Base-by-base conservation (phyloP, 2,113 vertebrate species). In the Rafetus swinhoei region DNA sequence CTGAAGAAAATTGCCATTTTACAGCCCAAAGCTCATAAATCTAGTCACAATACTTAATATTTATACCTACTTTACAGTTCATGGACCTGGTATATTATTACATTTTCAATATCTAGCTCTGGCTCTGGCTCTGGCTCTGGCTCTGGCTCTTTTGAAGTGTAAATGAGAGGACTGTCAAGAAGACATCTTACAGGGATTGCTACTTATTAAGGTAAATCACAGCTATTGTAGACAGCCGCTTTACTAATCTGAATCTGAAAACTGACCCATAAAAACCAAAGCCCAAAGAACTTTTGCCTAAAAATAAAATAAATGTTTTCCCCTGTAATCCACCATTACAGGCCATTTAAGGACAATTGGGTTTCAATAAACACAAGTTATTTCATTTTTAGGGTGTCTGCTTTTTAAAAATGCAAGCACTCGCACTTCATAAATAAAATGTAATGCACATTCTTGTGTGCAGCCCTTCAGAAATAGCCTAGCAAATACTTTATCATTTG, bases 201-300 rank as follows among this genome's bases (percentile, higher is more conserved):
- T 25, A 87, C 62, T 77, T 94, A 93, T 85, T 92, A 88, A 69
- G 92, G 93, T 94, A 96, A 96, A 95, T 85, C 94, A 60, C 35
- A 81, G 93, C 82, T 94, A 93, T 95, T 89, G 90, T 92, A 96
- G 93, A 93, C 94, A 87, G 84, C 85, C 96, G 77, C 93, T 94
- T 93, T 90, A 95, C 95, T 86, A 87, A 92, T 89, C 79, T 53
- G 89, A 93, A 87, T 81, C 95, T 95, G 95, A 95, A 96, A 97
- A 94, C 79, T 92, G 90, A 96, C 93, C 85, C 29, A 85, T 81
- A 87, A 79, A 95, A 90, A 81, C 84, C 85, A 81, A 96, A 95
- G 93, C 90, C 79, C 92, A 88, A 62, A 96, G 94, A 92, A 79
- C 87, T 87, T 29, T 7, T 77, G 25, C 80, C 95, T 97, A 96